phyloP scores from a whole-genome alignment of 92 coral and sea anemone species.

The Umimayanthus kanabou region DNA sequence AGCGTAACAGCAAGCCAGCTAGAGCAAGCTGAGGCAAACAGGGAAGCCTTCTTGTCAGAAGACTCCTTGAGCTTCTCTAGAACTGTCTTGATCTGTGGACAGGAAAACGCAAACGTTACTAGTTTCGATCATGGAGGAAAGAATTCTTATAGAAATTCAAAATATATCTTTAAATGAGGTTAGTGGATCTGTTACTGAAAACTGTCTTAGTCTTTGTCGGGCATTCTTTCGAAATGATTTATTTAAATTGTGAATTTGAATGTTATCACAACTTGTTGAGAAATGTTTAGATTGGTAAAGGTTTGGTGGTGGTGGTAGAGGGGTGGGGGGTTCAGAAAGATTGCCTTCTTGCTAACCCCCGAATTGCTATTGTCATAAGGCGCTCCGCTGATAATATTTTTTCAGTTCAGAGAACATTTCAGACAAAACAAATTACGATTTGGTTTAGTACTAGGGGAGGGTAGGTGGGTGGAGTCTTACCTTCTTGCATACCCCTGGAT shows the following conservation, averaged over 20 bases:
- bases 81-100: constrained; percentile 9
- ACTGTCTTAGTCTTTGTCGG: no score
- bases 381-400: background rate
- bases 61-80: background rate
- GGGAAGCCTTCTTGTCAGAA: constrained; percentile 5
- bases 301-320: background rate
- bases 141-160: no score
- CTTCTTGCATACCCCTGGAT: constrained; percentile 29
- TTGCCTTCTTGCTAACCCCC: background rate
- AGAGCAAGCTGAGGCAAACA: constrained; percentile 12
- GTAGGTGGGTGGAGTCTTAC: background rate
- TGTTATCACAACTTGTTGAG: no score
- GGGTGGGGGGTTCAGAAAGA: background rate
- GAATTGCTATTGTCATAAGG: background rate
- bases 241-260: no score
- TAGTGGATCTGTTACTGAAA: no score
- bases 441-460: no score
- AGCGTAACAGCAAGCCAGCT: constrained; percentile 32
- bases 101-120: background rate
- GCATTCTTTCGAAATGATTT: no score
- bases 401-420: constrained; percentile 30
- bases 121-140: no score
- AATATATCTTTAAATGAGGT: no score
- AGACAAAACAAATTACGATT: background rate
- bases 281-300: background rate